Evolutionary conservation across 2,888 invertebrate genomes (phyloP).

Genomic region (Limenitis camilla): DNA sequence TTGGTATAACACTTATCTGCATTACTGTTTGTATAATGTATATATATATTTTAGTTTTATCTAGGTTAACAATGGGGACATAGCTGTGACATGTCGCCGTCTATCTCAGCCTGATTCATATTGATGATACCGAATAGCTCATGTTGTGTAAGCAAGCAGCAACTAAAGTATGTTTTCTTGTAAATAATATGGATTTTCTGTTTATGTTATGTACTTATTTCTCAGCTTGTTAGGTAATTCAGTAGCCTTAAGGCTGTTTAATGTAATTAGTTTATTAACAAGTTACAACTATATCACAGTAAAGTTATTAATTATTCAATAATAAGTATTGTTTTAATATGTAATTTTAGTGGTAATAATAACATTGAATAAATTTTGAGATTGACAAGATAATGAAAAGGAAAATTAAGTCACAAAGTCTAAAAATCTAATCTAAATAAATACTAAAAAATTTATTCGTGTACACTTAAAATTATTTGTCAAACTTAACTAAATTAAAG

Average conservation of each 20-base stretch:
- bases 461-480: no score
- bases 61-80: constrained; percentile 1
- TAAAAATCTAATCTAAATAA: no score
- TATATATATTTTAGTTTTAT: neutral
- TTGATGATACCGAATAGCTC: constrained; percentile 19
- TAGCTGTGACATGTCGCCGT: constrained; percentile 10
- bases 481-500: no score
- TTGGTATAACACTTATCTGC: neutral
- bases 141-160: constrained; percentile 4
- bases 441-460: no score
- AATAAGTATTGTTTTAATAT: no score
- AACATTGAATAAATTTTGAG: no score
- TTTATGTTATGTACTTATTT: neutral
- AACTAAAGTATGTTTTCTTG: neutral
- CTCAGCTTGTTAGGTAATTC: no score
- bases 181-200: constrained; percentile 1
- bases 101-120: constrained; percentile 19
- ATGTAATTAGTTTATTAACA: neutral
- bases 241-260: neutral
- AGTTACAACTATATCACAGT: neutral
- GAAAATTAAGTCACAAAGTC: no score
- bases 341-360: no score
- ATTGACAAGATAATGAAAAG: no score
- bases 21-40: neutral
- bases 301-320: neutral